A percentile compares a stretch with the other conserved stretches of the same genome.
Evolutionary conservation across 2,113 vertebrate species (phyloP).

Genomic region (Leptocoma aspasia): DNA sequence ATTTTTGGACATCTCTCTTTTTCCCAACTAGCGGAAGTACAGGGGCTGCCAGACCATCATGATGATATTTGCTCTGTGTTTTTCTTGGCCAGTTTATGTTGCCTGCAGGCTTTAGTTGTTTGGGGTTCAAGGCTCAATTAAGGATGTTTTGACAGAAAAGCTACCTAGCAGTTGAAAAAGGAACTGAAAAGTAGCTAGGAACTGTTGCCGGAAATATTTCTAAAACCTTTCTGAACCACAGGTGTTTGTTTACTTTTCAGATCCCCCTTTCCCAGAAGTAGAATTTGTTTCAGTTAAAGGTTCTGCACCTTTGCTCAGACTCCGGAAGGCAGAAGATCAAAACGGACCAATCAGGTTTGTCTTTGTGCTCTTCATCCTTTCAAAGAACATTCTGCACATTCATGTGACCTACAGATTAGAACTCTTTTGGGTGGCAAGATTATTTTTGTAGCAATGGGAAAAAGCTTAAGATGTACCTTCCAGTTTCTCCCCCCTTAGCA

Average conservation of each 20-base stretch:
- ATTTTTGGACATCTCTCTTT: background rate
- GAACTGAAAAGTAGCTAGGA: background rate
- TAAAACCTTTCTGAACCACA: background rate
- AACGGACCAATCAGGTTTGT: constrained; percentile 88
- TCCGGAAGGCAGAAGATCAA: constrained; percentile 73
- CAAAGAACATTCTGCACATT: background rate
- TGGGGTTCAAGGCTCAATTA: background rate
- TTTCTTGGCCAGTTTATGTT: background rate
- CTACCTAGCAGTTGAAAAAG: background rate
- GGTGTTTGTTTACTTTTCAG: constrained; percentile 65
- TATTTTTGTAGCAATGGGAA: background rate
- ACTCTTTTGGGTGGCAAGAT: background rate
- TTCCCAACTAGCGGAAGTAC: background rate
- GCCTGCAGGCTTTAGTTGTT: background rate
- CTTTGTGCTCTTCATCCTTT: background rate
- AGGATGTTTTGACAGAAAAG: background rate
- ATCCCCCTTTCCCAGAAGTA: constrained; percentile 77
- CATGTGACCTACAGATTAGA: background rate
- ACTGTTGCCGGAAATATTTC: background rate
- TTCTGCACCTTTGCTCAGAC: constrained; percentile 73
- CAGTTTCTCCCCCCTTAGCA: background rate
- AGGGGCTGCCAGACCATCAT: background rate
- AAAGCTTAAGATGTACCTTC: background rate
- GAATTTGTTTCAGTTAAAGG: constrained; percentile 74
- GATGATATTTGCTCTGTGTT: background rate